phyloP scores from a whole-genome alignment of 1,140 invertebrate genomes.

The Calliphora vicina region DNA sequence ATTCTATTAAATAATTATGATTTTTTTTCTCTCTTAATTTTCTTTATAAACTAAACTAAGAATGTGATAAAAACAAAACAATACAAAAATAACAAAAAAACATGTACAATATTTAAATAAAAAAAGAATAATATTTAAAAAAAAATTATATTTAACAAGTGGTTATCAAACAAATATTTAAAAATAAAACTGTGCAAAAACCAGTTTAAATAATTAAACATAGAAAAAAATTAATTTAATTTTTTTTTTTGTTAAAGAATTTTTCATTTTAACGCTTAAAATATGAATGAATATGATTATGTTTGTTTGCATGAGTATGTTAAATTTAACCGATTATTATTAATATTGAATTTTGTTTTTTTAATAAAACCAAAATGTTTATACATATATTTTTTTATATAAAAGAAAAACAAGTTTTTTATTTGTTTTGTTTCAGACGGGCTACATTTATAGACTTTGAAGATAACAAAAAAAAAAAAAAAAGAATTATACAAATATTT shows the following conservation, averaged over 20 bases:
- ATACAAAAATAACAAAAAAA: background rate
- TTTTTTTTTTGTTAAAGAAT: background rate
- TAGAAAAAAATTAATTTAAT: background rate
- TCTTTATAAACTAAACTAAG: background rate
- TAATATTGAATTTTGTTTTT: background rate
- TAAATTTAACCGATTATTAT: background rate
- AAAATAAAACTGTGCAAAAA: background rate
- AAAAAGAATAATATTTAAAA: no score
- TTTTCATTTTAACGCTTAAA: background rate
- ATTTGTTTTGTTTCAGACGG: background rate
- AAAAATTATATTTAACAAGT: no score
- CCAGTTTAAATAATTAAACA: constrained; percentile 3
- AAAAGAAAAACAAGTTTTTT: background rate
- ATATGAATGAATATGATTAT: no score
- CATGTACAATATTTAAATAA: no score
- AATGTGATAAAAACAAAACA: constrained; percentile 21
- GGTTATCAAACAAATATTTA: background rate
- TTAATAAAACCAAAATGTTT: constrained; percentile 5
- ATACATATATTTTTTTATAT: background rate
- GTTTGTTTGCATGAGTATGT: no score
- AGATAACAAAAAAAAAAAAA: background rate
- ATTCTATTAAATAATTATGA: background rate
- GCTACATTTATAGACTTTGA: background rate
- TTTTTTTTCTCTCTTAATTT: background rate
- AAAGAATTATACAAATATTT: background rate